phyloP scores from a whole-genome alignment of 2,797 vertebrate genomes.

The Australoheros facetus region DNA sequence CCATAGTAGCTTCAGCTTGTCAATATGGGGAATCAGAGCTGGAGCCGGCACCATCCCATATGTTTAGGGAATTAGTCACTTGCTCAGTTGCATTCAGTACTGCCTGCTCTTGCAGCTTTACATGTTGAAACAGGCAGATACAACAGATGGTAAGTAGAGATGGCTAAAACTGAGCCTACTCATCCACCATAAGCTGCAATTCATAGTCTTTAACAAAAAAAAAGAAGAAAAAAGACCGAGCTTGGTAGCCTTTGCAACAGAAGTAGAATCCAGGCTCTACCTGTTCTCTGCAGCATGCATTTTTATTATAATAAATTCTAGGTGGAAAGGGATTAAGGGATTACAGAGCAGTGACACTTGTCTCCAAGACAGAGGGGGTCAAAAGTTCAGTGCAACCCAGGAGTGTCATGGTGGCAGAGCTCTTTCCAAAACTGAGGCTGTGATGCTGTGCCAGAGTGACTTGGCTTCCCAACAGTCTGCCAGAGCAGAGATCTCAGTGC shows the following conservation, averaged over 20 bases:
- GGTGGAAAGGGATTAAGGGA: slow-evolving; percentile 72
- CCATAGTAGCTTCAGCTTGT: slow-evolving; percentile 77
- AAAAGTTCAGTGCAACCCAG: slow-evolving; percentile 78
- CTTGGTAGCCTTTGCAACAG: slow-evolving; percentile 8
- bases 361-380: slow-evolving; percentile 76
- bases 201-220: slow-evolving; percentile 3
- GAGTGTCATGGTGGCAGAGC: slow-evolving; percentile 57
- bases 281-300: slow-evolving; percentile 31
- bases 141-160: slow-evolving; percentile 90
- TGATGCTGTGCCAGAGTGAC: slow-evolving; percentile 79
- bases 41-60: slow-evolving; percentile 83
- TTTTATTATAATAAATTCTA: slow-evolving; percentile 53
- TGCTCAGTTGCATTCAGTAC: slow-evolving; percentile 81
- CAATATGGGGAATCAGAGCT: slow-evolving; percentile 90
- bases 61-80: slow-evolving; percentile 91
- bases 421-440: slow-evolving; percentile 69
- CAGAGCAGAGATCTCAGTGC: slow-evolving; percentile 63
- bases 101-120: slow-evolving; percentile 80
- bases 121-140: slow-evolving; percentile 72
- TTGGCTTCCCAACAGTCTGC: slow-evolving; percentile 62
- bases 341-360: slow-evolving; percentile 71
- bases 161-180: slow-evolving; percentile 57
- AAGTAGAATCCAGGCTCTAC: slow-evolving; percentile 14
- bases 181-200: slow-evolving; percentile 12
- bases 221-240: not conserved